Percentiles rank a stretch among this genome's conserved stretches.
Conservation (phyloP, 2,113 vertebrate species). For the Grallaria varia region DNA sequence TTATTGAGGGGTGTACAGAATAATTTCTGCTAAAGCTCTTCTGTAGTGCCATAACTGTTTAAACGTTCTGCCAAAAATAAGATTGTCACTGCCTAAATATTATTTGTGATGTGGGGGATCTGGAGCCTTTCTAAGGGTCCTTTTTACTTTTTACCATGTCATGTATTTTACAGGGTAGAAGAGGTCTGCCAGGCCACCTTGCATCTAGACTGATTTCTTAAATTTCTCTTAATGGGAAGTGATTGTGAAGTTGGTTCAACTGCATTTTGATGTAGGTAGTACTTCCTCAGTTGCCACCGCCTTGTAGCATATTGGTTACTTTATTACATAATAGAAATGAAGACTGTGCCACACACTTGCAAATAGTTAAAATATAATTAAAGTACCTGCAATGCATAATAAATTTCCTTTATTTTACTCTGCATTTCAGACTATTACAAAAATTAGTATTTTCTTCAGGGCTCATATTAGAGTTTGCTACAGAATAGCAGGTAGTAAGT, state of each 20-base stretch:
- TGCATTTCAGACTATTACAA: not conserved
- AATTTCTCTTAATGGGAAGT: not conserved
- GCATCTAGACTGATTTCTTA: not conserved
- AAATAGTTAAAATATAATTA: not conserved
- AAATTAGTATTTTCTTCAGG: not conserved
- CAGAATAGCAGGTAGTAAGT: not conserved
- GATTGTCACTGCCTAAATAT: not conserved
- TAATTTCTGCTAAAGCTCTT: not conserved
- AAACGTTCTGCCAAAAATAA: not conserved
- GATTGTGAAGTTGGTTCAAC: not conserved
- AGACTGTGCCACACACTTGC: not conserved
- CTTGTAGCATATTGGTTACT: not conserved
- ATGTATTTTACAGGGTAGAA: not conserved
- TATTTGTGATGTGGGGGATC: not conserved
- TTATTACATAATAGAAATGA: not conserved
- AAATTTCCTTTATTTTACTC: not conserved
- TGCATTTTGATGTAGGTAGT: not conserved
- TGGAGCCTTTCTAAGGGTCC: not conserved
- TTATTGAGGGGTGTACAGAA: not conserved
- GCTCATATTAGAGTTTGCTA: not conserved
- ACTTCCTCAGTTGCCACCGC: not conserved
- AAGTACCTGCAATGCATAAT: not conserved
- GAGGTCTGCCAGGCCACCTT: not conserved
- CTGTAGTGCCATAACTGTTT: fast-evolving
- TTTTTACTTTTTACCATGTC: not conserved